A percentile compares a stretch with the other conserved stretches of the same genome.
Evolutionary conservation across 1,140 invertebrate species (phyloP).

Genomic region (Calycopis cecrops): DNA sequence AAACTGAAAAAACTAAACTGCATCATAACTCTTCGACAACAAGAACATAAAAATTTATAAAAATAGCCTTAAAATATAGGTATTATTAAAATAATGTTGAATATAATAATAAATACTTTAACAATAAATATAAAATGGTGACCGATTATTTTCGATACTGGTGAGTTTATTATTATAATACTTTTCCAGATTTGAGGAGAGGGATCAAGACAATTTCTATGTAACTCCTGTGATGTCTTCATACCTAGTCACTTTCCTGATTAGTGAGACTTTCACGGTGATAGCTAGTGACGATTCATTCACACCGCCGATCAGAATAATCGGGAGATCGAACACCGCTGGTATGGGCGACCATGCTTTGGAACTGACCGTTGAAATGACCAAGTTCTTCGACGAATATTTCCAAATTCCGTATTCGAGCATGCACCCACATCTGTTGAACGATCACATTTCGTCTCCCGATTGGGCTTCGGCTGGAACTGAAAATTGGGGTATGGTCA

Average conservation of each 20-base stretch:
- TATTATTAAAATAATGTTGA: too few relatives aligned
- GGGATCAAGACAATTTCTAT: conserved; percentile 40
- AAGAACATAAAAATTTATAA: too few relatives aligned
- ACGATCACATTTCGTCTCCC: conserved; percentile 82
- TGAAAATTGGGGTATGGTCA: conserved; percentile 81
- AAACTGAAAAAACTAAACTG: too few relatives aligned
- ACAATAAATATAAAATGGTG: too few relatives aligned
- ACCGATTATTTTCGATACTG: not conserved
- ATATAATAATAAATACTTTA: too few relatives aligned
- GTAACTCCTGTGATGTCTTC: conserved; percentile 87
- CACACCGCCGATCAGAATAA: conserved; percentile 52
- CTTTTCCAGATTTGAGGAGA: conserved; percentile 32
- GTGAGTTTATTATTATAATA: conserved; percentile 9
- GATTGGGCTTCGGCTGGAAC: conserved; percentile 83
- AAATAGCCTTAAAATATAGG: too few relatives aligned
- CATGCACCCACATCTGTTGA: conserved; percentile 58
- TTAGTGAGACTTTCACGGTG: conserved; percentile 55
- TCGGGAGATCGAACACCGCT: conserved; percentile 79
- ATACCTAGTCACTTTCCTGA: conserved; percentile 87
- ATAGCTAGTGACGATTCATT: conserved; percentile 49
- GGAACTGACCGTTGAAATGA: conserved; percentile 57
- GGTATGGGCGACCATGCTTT: conserved; percentile 75
- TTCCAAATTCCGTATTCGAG: conserved; percentile 54
- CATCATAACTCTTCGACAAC: too few relatives aligned
- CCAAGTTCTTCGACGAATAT: conserved; percentile 58